Evolutionary conservation across 2,113 vertebrate species (phyloP).

Genomic region (Mormyrus iriodes): DNA sequence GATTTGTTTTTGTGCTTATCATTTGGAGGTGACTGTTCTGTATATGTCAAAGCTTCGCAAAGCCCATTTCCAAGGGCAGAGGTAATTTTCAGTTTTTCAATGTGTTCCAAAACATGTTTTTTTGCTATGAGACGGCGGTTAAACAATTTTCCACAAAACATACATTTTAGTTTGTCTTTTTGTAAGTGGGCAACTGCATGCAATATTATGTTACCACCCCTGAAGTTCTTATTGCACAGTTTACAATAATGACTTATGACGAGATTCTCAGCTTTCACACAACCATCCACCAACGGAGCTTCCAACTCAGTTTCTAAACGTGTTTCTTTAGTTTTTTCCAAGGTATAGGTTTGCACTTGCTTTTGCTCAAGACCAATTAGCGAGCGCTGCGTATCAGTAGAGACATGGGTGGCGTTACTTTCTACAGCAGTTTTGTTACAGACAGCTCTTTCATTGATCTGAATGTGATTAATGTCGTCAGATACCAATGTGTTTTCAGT

Average conservation of each 20-base stretch:
- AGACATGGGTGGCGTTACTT: neutral
- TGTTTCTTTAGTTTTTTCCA: neutral
- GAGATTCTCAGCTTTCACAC: constrained; percentile 5
- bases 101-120: constrained; percentile 84
- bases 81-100: constrained; percentile 75
- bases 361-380: neutral
- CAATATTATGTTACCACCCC: constrained; percentile 73
- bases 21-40: neutral
- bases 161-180: constrained; percentile 81
- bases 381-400: neutral
- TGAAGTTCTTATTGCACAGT: constrained; percentile 80
- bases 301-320: neutral
- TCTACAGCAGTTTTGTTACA: neutral
- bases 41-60: neutral
- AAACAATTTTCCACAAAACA: constrained; percentile 80
- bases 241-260: constrained; percentile 70
- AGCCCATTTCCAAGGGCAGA: neutral
- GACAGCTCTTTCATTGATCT: neutral
- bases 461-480: neutral
- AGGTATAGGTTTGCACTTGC: neutral
- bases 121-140: constrained; percentile 78
- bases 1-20: constrained; percentile 4
- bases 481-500: neutral
- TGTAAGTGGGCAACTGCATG: constrained; percentile 91
- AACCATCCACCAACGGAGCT: neutral